phyloP scores from a whole-genome alignment of 2,113 vertebrate genomes.

The Isurus oxyrinchus region DNA sequence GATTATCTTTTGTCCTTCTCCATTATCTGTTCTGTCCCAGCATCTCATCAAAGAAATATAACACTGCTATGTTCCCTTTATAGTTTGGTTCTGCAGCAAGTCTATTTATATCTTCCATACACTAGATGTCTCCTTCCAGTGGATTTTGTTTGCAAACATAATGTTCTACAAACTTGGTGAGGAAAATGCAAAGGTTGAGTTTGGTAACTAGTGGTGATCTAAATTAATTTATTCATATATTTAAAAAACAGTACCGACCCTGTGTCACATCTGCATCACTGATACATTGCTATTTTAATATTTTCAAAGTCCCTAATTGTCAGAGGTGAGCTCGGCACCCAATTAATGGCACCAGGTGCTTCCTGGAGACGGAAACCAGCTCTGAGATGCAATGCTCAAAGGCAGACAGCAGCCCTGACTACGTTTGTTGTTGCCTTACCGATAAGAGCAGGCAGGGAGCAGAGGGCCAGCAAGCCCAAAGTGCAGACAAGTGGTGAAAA shows the following conservation, averaged over 20 bases:
- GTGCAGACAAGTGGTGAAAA: not conserved
- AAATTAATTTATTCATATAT: not conserved
- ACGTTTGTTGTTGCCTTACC: not conserved
- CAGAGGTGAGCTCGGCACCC: too few species aligned
- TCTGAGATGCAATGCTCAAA: not conserved
- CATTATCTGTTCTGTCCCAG: not conserved
- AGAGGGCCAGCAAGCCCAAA: not conserved
- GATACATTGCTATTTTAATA: not conserved
- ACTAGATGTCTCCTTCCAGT: not conserved
- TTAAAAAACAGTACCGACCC: not conserved
- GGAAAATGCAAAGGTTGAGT: not conserved
- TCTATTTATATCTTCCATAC: not conserved
- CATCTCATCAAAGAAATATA: conserved; percentile 7
- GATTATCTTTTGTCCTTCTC: not conserved
- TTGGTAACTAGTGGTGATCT: not conserved
- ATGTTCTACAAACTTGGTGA: not conserved
- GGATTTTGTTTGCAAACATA: not conserved
- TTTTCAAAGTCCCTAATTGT: not conserved
- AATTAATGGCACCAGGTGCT: not conserved
- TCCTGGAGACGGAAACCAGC: not conserved
- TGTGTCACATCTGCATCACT: not conserved
- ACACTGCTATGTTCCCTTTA: not conserved
- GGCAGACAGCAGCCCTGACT: not conserved
- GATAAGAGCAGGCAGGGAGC: not conserved
- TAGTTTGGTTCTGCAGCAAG: not conserved